Conservation (phyloP, 2,888 invertebrate genomes). For the Ectemnius continuus region DNA sequence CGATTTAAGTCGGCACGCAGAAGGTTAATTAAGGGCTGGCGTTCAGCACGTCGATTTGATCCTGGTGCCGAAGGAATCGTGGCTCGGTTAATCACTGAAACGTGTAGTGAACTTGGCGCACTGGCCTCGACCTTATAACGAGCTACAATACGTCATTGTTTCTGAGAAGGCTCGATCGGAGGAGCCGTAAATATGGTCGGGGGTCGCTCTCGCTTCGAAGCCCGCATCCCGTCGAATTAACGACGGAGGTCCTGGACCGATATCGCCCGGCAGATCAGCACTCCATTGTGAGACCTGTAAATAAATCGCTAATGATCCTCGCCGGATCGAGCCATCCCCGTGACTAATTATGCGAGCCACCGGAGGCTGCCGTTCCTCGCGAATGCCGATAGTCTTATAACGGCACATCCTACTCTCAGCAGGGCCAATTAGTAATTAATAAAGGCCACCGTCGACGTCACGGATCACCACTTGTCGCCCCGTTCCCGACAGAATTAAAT, state of each 20-base stretch:
- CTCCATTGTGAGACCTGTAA: constrained; percentile 69
- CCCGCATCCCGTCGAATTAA: constrained; percentile 46
- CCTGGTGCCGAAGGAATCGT: no score
- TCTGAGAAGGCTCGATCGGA: constrained; percentile 58
- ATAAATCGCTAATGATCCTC: constrained; percentile 71
- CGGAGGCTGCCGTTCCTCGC: constrained; percentile 3
- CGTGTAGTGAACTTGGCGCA: constrained; percentile 8
- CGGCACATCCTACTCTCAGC: constrained; percentile 30
- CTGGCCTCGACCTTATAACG: background rate
- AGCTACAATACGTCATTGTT: constrained; percentile 38
- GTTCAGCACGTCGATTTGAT: no score
- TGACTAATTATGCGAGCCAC: constrained; percentile 63
- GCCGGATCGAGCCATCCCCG: constrained; percentile 38
- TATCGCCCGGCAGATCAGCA: constrained; percentile 66
- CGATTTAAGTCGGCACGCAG: no score
- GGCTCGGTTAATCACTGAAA: background rate
- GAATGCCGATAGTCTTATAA: constrained; percentile 60
- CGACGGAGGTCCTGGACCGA: constrained; percentile 45
- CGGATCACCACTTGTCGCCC: constrained; percentile 52
- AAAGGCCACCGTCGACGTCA: constrained; percentile 56
- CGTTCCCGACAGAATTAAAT: constrained; percentile 57
- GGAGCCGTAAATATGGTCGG: constrained; percentile 49
- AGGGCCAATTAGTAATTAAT: constrained; percentile 70
- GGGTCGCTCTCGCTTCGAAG: background rate
- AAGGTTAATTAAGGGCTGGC: no score